phyloP scores from a whole-genome alignment of 2,113 vertebrate genomes.

The Rousettus leschenaultii region DNA sequence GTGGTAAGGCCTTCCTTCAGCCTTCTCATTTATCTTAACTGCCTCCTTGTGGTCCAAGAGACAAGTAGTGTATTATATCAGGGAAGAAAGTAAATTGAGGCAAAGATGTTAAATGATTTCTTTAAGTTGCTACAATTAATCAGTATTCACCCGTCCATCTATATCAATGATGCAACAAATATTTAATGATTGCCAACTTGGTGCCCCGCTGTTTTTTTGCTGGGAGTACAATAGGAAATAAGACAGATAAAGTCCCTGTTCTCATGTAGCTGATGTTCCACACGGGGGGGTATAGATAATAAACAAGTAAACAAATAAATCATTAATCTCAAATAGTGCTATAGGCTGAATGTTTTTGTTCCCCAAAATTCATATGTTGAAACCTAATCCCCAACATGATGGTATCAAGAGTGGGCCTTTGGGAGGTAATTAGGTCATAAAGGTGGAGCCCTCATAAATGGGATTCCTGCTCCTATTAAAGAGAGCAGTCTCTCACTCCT shows the following conservation, averaged over 20 bases:
- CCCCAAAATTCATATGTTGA: neutral
- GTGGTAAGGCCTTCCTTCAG: neutral
- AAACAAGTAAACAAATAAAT: neutral
- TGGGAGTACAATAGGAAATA: neutral
- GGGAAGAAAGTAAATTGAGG: neutral
- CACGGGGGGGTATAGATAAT: neutral
- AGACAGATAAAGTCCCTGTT: neutral
- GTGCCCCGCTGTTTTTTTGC: neutral
- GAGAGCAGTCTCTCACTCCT: neutral
- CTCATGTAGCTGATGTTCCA: neutral
- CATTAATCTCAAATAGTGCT: neutral
- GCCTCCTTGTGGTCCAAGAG: neutral
- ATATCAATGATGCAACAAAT: neutral
- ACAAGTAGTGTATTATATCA: neutral
- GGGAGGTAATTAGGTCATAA: neutral
- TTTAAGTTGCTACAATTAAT: neutral
- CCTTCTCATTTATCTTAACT: neutral
- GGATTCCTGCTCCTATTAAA: neutral
- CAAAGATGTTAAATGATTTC: constrained; percentile 32
- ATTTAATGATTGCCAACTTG: neutral
- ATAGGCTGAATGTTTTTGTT: neutral
- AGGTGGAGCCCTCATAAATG: neutral
- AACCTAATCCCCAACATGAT: neutral
- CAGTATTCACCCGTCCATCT: neutral
- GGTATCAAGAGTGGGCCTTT: neutral